Conservation (phyloP, 2,888 invertebrate genomes). For the Dicyrtomina minuta region DNA sequence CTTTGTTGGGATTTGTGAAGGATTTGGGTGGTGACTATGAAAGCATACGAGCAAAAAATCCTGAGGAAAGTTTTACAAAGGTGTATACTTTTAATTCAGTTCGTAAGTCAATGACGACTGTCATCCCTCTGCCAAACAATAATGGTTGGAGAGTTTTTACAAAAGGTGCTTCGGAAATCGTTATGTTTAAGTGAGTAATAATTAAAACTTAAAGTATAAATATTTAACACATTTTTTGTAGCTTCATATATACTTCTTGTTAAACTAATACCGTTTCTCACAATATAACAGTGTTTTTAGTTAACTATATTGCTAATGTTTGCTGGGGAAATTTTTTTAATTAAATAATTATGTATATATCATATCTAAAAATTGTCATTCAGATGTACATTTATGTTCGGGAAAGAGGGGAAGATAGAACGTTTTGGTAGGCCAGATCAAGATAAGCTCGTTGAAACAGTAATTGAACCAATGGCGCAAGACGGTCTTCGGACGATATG, state of each 20-base stretch:
- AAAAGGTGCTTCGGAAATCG: conserved; percentile 98
- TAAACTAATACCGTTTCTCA: too few relatives aligned
- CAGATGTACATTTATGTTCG: conserved; percentile 92
- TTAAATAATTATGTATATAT: not conserved
- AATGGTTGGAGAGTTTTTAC: conserved; percentile 89
- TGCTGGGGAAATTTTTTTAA: not conserved
- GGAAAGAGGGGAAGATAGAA: conserved; percentile 84
- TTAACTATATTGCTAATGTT: too few relatives aligned
- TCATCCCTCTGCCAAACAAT: conserved; percentile 75
- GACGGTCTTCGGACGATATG: conserved; percentile 95
- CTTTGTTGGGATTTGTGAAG: conserved; percentile 90
- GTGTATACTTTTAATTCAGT: conserved; percentile 99
- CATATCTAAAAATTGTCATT: not conserved
- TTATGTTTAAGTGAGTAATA: conserved; percentile 85
- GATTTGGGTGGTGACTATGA: conserved; percentile 91
- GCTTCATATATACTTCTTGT: not conserved
- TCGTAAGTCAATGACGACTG: conserved; percentile 98
- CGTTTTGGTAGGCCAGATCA: conserved; percentile 91
- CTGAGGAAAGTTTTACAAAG: conserved; percentile 86
- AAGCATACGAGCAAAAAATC: conserved; percentile 79
- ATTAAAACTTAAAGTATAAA: not conserved
- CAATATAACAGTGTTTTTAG: too few relatives aligned
- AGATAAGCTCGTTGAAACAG: conserved; percentile 82
- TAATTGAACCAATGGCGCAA: conserved; percentile 97
- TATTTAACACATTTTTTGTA: too few relatives aligned